Conservation (phyloP, 1,140 invertebrate species). For the Chelonus insularis region DNA sequence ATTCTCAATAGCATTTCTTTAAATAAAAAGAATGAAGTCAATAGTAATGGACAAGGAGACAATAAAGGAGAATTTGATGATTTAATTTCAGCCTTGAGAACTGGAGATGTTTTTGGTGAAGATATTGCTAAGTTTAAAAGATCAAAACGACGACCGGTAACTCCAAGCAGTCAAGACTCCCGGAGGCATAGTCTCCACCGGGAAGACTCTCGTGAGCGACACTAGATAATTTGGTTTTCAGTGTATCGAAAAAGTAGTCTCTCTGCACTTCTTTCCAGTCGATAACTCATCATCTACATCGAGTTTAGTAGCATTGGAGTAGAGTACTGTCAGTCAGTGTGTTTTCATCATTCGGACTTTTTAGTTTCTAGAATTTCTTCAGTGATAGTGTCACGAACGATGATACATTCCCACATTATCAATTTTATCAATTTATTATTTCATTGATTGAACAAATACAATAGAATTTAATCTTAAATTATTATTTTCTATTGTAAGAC, state of each 20-base stretch:
- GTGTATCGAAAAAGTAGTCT: no score
- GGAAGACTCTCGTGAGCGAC: constrained; percentile 73
- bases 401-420: no score
- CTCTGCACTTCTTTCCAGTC: no score
- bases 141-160: constrained; percentile 68
- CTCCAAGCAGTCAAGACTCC: constrained; percentile 65
- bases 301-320: no score
- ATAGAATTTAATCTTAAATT: no score
- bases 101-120: constrained; percentile 96
- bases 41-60: constrained; percentile 61
- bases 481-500: no score
- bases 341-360: no score
- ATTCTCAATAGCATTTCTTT: constrained; percentile 63
- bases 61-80: constrained; percentile 95
- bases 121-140: constrained; percentile 92
- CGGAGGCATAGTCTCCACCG: constrained; percentile 65
- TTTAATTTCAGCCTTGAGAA: constrained; percentile 91
- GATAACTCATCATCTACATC: no score
- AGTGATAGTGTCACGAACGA: neutral
- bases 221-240: constrained; percentile 37
- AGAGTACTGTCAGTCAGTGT: no score
- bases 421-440: no score
- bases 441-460: no score
- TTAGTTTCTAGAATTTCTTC: neutral
- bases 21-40: constrained; percentile 61